Percentiles rank a stretch among this genome's conserved stretches.
Evolutionary conservation across 2,113 vertebrate species (phyloP).

Genomic region (Aphelocoma coerulescens): DNA sequence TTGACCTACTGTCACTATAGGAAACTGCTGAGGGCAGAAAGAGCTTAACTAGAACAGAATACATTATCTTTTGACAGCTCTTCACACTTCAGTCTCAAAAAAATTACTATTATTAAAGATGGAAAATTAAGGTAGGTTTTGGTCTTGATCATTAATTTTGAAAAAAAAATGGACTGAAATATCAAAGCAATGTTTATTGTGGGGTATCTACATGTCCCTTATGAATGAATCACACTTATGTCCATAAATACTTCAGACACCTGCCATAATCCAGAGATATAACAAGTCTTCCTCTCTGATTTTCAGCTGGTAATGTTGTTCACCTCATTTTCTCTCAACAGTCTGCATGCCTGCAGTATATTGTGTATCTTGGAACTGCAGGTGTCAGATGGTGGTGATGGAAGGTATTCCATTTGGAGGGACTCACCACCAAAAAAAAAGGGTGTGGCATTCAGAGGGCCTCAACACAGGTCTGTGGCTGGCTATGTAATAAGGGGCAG

Average conservation of each 20-base stretch:
- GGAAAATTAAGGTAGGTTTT: background rate
- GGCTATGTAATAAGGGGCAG: background rate
- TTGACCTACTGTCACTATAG: background rate
- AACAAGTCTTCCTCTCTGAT: background rate
- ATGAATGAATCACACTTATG: background rate
- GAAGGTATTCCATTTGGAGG: background rate
- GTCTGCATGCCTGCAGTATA: background rate
- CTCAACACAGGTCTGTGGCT: background rate
- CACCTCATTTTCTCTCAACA: background rate
- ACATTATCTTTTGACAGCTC: background rate
- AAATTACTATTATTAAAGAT: background rate
- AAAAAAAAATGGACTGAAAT: background rate
- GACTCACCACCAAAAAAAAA: background rate
- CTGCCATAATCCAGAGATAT: background rate
- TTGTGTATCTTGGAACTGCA: accelerated
- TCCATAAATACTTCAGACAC: background rate
- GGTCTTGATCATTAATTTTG: background rate
- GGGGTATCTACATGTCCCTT: background rate
- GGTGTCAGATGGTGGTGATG: background rate
- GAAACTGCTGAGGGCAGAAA: background rate
- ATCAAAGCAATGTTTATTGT: background rate
- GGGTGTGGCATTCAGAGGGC: background rate
- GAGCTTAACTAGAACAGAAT: background rate
- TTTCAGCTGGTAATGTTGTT: background rate
- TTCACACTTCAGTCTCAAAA: background rate